A percentile compares a stretch with the other conserved stretches of the same genome.
Evolutionary conservation across 1,140 invertebrate genomes (phyloP).

Genomic region (Atopsyche davidsoni): DNA sequence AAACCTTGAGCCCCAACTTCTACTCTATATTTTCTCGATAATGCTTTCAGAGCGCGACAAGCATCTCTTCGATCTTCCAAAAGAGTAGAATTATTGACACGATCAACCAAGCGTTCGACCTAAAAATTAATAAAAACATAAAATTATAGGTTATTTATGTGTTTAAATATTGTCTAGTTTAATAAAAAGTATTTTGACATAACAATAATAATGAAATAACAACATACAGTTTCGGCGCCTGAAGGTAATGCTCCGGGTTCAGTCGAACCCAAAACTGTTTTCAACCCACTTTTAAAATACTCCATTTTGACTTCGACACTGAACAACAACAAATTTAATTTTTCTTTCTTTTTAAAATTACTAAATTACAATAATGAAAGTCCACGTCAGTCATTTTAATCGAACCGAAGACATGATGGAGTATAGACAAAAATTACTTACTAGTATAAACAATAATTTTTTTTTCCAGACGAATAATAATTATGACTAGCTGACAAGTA

Average conservation of each 20-base stretch:
- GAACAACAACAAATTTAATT: slow-evolving; percentile 2
- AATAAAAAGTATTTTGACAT: not conserved
- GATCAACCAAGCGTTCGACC: slow-evolving; percentile 89
- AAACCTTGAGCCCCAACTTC: slow-evolving; percentile 96
- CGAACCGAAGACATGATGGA: slow-evolving; percentile 15
- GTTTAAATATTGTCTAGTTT: not conserved
- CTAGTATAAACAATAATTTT: too few relatives aligned
- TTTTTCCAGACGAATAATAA: too few relatives aligned
- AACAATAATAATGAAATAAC: slow-evolving; percentile 15
- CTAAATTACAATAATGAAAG: slow-evolving; percentile 8
- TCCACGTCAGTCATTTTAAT: slow-evolving; percentile 21
- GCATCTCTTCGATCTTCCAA: slow-evolving; percentile 94
- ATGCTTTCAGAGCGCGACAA: slow-evolving; percentile 86
- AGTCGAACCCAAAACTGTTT: slow-evolving; percentile 80
- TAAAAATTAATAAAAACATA: slow-evolving; percentile 40
- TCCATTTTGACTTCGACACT: slow-evolving; percentile 56
- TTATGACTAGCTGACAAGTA: too few relatives aligned
- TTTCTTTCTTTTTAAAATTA: slow-evolving; percentile 14
- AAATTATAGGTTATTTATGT: slow-evolving; percentile 5
- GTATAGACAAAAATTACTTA: not conserved
- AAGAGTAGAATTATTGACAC: slow-evolving; percentile 86
- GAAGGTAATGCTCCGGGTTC: slow-evolving; percentile 67
- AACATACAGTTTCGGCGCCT: slow-evolving; percentile 77
- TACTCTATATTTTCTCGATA: slow-evolving; percentile 88
- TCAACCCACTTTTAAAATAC: slow-evolving; percentile 79